These are phyloP conservation scores for Sinocyclocheilus anophthalmus DNA, from an alignment of 2,113 vertebrate genomes.

Conservation along the genomic window DNA sequence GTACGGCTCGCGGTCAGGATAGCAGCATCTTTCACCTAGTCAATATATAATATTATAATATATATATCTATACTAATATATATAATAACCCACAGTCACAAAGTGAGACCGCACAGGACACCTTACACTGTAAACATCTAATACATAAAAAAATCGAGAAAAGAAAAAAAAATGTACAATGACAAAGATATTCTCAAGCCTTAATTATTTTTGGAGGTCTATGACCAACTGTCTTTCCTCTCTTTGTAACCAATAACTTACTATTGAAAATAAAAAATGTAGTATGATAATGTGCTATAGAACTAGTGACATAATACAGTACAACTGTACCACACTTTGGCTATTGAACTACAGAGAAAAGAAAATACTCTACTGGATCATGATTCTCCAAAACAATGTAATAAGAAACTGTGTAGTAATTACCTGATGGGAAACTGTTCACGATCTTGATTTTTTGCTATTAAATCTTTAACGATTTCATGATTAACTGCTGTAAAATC, in stretches of 20 bases:
- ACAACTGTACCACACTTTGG: conserved; percentile 31
- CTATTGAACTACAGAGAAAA: conserved; percentile 21
- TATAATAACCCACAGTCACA: conserved; percentile 74
- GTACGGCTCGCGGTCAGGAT: conserved; percentile 69
- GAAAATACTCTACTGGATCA: conserved; percentile 1
- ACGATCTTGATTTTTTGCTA: not conserved
- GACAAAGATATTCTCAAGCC: conserved; percentile 7
- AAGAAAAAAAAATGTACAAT: not conserved
- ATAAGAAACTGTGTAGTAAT: not conserved
- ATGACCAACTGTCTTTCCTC: not conserved
- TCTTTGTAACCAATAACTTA: conserved; percentile 24
- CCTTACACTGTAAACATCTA: conserved; percentile 81
- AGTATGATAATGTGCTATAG: conserved; percentile 15
- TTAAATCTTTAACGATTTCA: not conserved
- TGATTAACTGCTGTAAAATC: not conserved
- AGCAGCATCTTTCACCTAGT: conserved; percentile 79
- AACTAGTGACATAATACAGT: conserved; percentile 22
- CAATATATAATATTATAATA: too few relatives aligned
- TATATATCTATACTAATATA: too few relatives aligned
- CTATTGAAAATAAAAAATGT: not conserved
- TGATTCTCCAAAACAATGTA: conserved; percentile 11
- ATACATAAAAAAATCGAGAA: conserved; percentile 63
- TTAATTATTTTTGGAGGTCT: conserved; percentile 33
- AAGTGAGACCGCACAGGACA: conserved; percentile 72
- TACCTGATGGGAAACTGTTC: conserved; percentile 10